Conservation (phyloP, 2,113 vertebrate genomes). For the Pedetes capensis region DNA sequence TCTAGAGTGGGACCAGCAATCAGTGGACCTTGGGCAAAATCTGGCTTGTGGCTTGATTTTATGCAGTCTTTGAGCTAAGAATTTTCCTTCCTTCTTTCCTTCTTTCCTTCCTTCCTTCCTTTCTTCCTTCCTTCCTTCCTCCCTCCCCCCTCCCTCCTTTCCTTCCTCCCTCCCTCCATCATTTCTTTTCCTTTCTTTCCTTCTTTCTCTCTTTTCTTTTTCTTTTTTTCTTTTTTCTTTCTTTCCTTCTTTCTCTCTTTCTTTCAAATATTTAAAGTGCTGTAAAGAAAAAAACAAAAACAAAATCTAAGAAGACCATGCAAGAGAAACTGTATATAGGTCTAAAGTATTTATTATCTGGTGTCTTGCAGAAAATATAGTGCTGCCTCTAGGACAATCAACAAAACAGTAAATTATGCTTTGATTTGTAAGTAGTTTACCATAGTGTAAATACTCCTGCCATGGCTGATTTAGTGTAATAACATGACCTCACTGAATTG, state of each 20-base stretch:
- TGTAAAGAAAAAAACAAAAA: not conserved
- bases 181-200: too few relatives aligned
- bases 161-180: too few relatives aligned
- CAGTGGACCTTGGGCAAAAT: not conserved
- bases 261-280: not conserved
- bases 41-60: not conserved
- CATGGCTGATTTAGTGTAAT: not conserved
- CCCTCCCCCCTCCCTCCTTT: too few relatives aligned
- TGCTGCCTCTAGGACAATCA: not conserved
- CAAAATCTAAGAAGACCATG: constrained; percentile 20
- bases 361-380: not conserved
- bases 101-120: too few relatives aligned
- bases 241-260: not conserved
- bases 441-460: not conserved
- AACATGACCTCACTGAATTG: not conserved
- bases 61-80: not conserved
- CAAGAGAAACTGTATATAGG: not conserved
- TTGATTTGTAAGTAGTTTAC: not conserved
- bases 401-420: not conserved
- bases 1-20: not conserved
- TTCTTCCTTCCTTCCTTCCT: too few relatives aligned
- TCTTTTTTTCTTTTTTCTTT: too few relatives aligned
- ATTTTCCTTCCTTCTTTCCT: too few relatives aligned
- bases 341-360: not conserved
- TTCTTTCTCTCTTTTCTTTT: too few relatives aligned